Conservation (phyloP, 1,140 invertebrate species). For the Grapholita molesta region DNA sequence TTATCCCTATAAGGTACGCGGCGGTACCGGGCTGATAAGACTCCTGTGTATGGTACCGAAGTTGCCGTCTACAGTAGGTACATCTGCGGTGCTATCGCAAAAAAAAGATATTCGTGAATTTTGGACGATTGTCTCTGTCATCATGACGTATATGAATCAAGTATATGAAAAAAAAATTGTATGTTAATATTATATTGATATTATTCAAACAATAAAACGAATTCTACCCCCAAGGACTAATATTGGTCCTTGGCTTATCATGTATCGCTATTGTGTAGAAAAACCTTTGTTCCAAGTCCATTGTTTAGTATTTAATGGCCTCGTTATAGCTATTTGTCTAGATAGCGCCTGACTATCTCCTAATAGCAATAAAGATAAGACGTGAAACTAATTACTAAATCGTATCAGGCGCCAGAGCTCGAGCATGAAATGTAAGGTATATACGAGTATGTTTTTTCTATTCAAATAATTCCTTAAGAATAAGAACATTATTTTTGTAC, state of each 20-base stretch:
- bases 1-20: no score
- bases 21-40: no score
- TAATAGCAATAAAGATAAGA: conserved; percentile 19
- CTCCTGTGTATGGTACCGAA: no score
- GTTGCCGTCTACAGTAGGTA: no score
- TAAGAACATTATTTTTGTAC: no score
- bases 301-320: background rate
- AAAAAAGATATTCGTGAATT: no score
- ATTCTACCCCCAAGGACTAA: background rate
- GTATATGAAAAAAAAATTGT: no score
- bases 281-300: background rate
- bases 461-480: no score
- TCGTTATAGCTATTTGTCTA: background rate
- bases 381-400: conserved; percentile 19
- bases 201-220: background rate
- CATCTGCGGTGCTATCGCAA: no score
- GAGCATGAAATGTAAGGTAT: background rate
- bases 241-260: background rate
- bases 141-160: no score
- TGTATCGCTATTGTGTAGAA: background rate
- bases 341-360: conserved; percentile 12
- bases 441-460: background rate
- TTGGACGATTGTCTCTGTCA: no score
- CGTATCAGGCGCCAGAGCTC: conserved; percentile 19
- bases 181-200: background rate